phyloP scores from a whole-genome alignment of 2,113 vertebrate genomes.

The Fukomys damarensis region DNA sequence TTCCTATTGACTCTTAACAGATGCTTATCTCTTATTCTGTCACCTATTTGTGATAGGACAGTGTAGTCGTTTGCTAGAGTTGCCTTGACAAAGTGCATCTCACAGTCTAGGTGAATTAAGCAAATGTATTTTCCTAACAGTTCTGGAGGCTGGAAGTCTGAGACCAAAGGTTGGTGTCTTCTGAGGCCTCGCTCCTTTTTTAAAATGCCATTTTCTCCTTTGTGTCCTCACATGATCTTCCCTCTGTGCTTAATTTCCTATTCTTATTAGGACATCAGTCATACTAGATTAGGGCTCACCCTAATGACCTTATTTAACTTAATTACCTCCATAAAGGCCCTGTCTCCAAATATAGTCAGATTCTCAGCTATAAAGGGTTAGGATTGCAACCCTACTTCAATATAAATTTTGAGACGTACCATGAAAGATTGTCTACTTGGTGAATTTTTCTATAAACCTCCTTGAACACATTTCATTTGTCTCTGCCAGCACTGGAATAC shows the following conservation, averaged over 20 bases:
- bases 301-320: conserved; percentile 14
- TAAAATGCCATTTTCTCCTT: not conserved
- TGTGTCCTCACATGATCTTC: not conserved
- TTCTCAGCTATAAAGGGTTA: not conserved
- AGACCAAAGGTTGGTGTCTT: not conserved
- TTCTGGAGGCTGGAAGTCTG: not conserved
- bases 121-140: not conserved
- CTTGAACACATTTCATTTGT: conserved; percentile 13
- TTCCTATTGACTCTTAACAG: not conserved
- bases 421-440: not conserved
- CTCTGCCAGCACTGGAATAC: conserved; percentile 48
- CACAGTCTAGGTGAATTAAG: not conserved
- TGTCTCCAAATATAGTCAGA: not conserved
- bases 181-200: not conserved
- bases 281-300: not conserved
- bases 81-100: not conserved
- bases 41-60: not conserved
- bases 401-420: not conserved
- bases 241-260: not conserved
- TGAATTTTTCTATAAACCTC: not conserved
- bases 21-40: conserved; percentile 32
- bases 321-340: conserved; percentile 29
- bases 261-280: not conserved
- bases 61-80: not conserved
- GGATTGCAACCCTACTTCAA: not conserved